Evolutionary conservation across 2,797 vertebrate genomes (phyloP).

Genomic region (Thalassophryne amazonica): DNA sequence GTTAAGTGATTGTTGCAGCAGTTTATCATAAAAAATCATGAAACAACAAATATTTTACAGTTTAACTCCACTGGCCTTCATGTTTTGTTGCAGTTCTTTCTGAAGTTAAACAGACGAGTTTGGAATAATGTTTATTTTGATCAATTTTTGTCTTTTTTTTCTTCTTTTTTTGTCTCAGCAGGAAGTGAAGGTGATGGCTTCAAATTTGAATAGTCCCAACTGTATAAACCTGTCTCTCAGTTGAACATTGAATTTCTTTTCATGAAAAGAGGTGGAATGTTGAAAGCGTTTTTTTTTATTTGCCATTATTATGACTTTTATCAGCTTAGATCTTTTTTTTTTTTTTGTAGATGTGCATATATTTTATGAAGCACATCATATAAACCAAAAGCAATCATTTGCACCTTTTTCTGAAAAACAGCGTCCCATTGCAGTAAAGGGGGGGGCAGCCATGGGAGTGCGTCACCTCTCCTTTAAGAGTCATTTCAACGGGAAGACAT

Average conservation of each 20-base stretch:
- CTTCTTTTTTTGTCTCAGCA: too few relatives aligned
- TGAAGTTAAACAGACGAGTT: too few relatives aligned
- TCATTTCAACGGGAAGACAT: slow-evolving; percentile 41
- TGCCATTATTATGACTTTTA: slow-evolving; percentile 12
- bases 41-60: too few relatives aligned
- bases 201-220: too few relatives aligned
- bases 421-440: slow-evolving; percentile 1
- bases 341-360: slow-evolving; percentile 3
- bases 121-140: too few relatives aligned
- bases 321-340: slow-evolving; percentile 7
- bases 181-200: too few relatives aligned
- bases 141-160: too few relatives aligned
- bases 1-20: too few relatives aligned
- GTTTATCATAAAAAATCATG: too few relatives aligned
- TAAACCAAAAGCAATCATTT: slow-evolving; percentile 20
- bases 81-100: too few relatives aligned
- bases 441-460: slow-evolving; percentile 13
- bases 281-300: slow-evolving; percentile 13
- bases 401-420: slow-evolving; percentile 16
- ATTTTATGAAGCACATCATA: slow-evolving; percentile 26
- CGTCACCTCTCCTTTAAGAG: slow-evolving; percentile 39
- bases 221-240: background rate
- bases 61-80: too few relatives aligned
- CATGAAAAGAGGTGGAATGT: background rate
- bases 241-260: background rate